phyloP scores from a whole-genome alignment of 2,888 invertebrate species.

The Nemotelus nigrinus region DNA sequence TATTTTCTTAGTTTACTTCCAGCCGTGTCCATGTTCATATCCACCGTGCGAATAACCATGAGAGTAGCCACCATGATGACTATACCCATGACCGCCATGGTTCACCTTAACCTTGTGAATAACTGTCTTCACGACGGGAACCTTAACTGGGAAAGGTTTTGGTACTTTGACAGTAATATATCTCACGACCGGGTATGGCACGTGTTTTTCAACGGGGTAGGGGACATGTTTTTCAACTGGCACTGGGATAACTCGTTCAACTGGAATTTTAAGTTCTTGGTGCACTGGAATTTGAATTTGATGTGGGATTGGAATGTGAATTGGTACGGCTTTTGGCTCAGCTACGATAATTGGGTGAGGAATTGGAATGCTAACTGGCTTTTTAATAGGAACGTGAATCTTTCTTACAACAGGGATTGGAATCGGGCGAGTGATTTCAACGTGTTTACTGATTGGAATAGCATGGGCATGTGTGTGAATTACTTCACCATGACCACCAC shows the following conservation, averaged over 20 bases:
- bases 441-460: conserved; percentile 67
- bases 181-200: conserved; percentile 76
- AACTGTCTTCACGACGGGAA: conserved; percentile 74
- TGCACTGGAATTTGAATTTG: conserved; percentile 79
- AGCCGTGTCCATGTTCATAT: background rate
- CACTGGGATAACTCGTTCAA: conserved; percentile 74
- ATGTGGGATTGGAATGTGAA: conserved; percentile 78
- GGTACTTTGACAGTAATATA: conserved; percentile 81
- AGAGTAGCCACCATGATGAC: background rate
- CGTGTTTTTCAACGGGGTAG: conserved; percentile 79
- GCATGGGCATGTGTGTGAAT: conserved; percentile 52
- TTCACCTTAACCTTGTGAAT: conserved; percentile 66
- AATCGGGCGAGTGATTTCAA: conserved; percentile 71
- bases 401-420: conserved; percentile 76
- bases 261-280: conserved; percentile 70
- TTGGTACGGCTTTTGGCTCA: conserved; percentile 80
- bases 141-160: conserved; percentile 80
- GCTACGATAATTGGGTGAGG: conserved; percentile 81
- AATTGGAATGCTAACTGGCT: conserved; percentile 78
- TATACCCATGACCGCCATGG: conserved; percentile 49
- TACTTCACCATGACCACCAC: conserved; percentile 37
- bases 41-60: background rate
- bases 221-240: conserved; percentile 78
- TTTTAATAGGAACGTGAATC: conserved; percentile 75
- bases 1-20: conserved; percentile 52